Evolutionary conservation across 2,888 invertebrate genomes (phyloP).

Genomic region (Spicauda simplicius): DNA sequence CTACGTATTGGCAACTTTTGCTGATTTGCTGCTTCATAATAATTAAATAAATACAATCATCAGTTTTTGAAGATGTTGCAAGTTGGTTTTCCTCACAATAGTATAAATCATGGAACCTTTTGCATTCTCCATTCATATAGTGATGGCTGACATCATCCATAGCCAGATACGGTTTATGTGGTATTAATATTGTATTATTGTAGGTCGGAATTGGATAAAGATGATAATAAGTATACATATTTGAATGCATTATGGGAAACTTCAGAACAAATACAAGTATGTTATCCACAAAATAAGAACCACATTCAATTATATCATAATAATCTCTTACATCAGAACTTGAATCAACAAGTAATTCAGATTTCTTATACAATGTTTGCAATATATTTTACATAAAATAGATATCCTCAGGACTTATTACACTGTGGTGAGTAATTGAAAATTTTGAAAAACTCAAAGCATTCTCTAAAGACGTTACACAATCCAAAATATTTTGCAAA

Average conservation of each 20-base stretch:
- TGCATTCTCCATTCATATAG: background rate
- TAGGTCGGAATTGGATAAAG: slow-evolving; percentile 1
- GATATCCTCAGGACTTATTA: too few relatives aligned
- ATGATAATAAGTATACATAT: slow-evolving; percentile 4
- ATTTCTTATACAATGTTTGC: too few relatives aligned
- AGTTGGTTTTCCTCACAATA: background rate
- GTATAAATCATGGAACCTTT: slow-evolving; percentile 4
- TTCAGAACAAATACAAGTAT: slow-evolving; percentile 1
- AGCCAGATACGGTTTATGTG: background rate
- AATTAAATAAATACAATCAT: background rate
- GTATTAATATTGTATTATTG: slow-evolving; percentile 5
- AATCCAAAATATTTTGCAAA: too few relatives aligned
- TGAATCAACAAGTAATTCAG: too few relatives aligned
- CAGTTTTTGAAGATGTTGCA: background rate
- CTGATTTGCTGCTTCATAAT: background rate
- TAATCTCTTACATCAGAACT: too few relatives aligned
- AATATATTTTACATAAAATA: too few relatives aligned
- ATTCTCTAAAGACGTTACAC: too few relatives aligned
- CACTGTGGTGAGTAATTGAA: too few relatives aligned
- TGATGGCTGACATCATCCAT: background rate
- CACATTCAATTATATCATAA: slow-evolving; percentile 6
- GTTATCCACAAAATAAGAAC: slow-evolving; percentile 1
- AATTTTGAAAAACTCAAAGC: too few relatives aligned
- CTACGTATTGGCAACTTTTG: background rate
- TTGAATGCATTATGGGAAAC: slow-evolving; percentile 12